Percentiles rank a stretch among this genome's conserved stretches.
Evolutionary conservation across 2,113 vertebrate genomes (phyloP).

Genomic region (Pachyramphus minor): DNA sequence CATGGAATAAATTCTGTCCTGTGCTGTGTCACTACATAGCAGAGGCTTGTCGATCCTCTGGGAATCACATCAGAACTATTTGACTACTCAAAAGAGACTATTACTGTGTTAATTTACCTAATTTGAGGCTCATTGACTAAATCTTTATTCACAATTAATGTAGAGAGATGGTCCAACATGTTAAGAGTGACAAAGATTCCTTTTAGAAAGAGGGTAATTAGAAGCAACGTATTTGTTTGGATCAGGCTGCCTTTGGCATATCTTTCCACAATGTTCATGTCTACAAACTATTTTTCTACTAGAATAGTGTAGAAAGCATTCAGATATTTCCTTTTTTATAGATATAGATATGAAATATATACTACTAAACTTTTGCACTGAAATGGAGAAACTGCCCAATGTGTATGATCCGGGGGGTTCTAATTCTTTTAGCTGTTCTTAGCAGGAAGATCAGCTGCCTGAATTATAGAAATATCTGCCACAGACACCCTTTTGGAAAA

Average conservation of each 20-base stretch:
- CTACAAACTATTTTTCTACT: not conserved
- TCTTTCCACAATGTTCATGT: not conserved
- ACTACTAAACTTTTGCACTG: not conserved
- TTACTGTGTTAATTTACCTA: slow-evolving; percentile 43
- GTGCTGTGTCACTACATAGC: not conserved
- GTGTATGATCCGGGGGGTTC: not conserved
- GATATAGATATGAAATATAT: not conserved
- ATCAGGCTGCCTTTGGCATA: not conserved
- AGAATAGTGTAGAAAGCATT: not conserved
- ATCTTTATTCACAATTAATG: not conserved
- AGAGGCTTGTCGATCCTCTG: not conserved
- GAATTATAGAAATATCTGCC: not conserved
- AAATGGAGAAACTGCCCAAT: not conserved
- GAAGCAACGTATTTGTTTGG: not conserved
- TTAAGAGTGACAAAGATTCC: not conserved
- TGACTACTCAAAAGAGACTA: not conserved
- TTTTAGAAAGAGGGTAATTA: not conserved
- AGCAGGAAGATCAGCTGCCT: not conserved
- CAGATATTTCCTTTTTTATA: not conserved
- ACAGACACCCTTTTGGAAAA: not conserved
- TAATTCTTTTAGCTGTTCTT: not conserved
- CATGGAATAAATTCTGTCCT: not conserved
- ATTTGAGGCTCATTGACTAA: slow-evolving; percentile 19
- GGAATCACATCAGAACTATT: not conserved
- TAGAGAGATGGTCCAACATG: not conserved